Conservation (phyloP, 2,888 invertebrate genomes). For the Lordiphosa fenestrarum region DNA sequence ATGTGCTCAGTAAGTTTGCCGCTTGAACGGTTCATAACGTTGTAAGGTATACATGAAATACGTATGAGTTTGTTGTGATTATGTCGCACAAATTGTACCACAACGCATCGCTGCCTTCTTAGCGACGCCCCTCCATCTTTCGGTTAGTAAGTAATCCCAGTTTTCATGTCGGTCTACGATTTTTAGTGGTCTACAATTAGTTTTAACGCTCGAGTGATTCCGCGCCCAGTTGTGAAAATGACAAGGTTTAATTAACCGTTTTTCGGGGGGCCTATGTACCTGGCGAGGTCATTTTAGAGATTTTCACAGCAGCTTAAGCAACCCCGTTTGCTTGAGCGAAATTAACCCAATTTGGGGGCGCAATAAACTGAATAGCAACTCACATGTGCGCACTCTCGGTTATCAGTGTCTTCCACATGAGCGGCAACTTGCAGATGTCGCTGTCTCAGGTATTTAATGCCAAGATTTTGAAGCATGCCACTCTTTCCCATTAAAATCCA, state of each 20-base stretch:
- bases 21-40: constrained; percentile 32
- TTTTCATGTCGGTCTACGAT: constrained; percentile 14
- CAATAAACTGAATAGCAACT: constrained; percentile 26
- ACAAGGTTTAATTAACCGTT: constrained; percentile 52
- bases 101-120: constrained; percentile 48
- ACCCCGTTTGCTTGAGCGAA: not conserved
- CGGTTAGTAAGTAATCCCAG: constrained; percentile 1
- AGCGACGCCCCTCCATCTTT: not conserved
- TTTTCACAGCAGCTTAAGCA: not conserved
- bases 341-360: constrained; percentile 31
- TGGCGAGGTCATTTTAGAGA: constrained; percentile 9
- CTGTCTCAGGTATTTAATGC: constrained; percentile 28
- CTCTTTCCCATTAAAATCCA: constrained; percentile 60
- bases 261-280: constrained; percentile 1
- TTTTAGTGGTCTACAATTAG: constrained; percentile 37
- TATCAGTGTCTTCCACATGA: constrained; percentile 43
- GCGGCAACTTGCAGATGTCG: constrained; percentile 33
- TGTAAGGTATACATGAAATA: constrained; percentile 3
- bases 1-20: not conserved
- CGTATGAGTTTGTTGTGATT: constrained; percentile 37
- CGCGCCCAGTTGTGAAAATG: constrained; percentile 28
- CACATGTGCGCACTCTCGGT: constrained; percentile 20
- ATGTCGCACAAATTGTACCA: constrained; percentile 43
- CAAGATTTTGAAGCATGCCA: constrained; percentile 36
- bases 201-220: constrained; percentile 47